Evolutionary conservation across 2,113 vertebrate species (phyloP).

Genomic region (Gadus chalcogrammus): DNA sequence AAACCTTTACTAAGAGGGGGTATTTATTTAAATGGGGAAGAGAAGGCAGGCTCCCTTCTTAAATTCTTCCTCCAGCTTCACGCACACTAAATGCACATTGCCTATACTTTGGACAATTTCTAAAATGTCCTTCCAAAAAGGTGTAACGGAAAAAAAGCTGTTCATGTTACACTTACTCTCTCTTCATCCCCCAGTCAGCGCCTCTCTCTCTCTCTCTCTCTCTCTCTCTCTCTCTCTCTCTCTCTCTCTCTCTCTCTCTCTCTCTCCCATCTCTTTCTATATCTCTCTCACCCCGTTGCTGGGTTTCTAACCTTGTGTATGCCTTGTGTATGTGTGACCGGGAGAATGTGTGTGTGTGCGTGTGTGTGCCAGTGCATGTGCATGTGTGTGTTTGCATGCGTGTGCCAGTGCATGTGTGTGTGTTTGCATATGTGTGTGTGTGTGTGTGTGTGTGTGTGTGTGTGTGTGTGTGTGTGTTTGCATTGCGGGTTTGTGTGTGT

Average conservation of each 20-base stretch:
- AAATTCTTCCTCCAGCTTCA: conserved; percentile 18
- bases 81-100: conserved; percentile 5
- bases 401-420: no score
- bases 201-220: not conserved
- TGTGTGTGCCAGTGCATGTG: no score
- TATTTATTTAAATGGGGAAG: conserved; percentile 4
- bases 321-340: conserved; percentile 52
- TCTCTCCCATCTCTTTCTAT: conserved; percentile 21
- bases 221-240: conserved; percentile 13
- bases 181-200: conserved; percentile 11
- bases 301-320: conserved; percentile 61
- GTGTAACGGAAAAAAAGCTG: conserved; percentile 15
- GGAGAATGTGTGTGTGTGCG: no score
- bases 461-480: no score
- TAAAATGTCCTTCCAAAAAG: conserved; percentile 19
- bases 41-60: conserved; percentile 7
- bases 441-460: no score
- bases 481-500: not conserved
- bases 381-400: no score
- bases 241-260: conserved; percentile 39
- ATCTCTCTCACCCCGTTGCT: conserved; percentile 23
- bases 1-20: no score
- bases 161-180: conserved; percentile 28
- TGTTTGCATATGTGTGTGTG: no score
- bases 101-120: conserved; percentile 20